These are phyloP conservation scores for Larimichthys polyactis DNA, from an alignment of 2,113 vertebrate species.

Conservation along the genomic window DNA sequence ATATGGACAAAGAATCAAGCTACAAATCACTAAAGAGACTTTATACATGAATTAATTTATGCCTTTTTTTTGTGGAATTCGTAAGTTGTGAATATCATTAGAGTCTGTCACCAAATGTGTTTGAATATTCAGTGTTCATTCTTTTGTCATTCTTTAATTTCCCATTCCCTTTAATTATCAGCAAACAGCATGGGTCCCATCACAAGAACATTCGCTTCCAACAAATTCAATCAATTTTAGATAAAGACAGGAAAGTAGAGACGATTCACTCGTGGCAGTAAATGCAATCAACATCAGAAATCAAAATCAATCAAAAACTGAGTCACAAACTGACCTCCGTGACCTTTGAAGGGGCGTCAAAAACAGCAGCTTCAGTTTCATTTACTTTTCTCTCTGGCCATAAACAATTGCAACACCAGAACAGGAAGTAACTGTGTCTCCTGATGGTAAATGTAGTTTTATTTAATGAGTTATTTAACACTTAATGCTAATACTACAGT, in stretches of 20 bases:
- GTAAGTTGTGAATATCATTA: not conserved
- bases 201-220: not conserved
- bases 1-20: conserved; percentile 29
- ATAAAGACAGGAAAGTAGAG: not conserved
- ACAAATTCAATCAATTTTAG: not conserved
- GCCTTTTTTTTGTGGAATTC: not conserved
- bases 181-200: not conserved
- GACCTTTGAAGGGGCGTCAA: not conserved
- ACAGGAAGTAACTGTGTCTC: no score
- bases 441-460: not conserved
- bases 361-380: not conserved
- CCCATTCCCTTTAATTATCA: no score
- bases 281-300: not conserved
- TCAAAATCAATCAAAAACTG: no score
- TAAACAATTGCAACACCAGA: not conserved
- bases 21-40: not conserved
- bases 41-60: not conserved
- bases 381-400: not conserved
- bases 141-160: not conserved
- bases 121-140: not conserved
- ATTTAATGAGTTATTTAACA: not conserved
- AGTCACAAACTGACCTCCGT: not conserved
- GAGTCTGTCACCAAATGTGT: not conserved
- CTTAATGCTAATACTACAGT: not conserved
- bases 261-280: not conserved